Percentiles rank a stretch among this genome's conserved stretches.
Evolutionary conservation across 1,140 invertebrate genomes (phyloP).

Genomic region (Nylanderia fulva): DNA sequence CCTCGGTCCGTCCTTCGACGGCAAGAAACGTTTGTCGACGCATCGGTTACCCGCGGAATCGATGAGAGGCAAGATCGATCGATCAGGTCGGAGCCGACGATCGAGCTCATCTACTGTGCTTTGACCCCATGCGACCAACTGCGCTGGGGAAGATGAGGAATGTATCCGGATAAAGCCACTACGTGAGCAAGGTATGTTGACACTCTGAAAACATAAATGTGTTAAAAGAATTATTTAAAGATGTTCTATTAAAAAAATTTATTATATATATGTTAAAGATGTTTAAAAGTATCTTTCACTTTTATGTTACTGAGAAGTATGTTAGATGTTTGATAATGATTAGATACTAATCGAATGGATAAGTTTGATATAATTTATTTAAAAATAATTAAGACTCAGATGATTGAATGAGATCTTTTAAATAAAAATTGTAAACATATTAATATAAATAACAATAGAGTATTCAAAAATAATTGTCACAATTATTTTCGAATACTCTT

Average conservation of each 20-base stretch:
- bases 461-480: no score
- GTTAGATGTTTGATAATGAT: background rate
- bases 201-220: background rate
- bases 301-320: no score
- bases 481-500: background rate
- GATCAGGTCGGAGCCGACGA: background rate
- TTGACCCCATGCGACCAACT: background rate
- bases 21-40: slow-evolving; percentile 31
- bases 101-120: background rate
- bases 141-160: slow-evolving; percentile 29
- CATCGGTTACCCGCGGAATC: slow-evolving; percentile 28
- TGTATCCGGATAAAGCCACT: slow-evolving; percentile 13
- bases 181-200: slow-evolving; percentile 13
- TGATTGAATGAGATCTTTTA: background rate
- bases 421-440: background rate
- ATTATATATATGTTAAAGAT: background rate
- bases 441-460: background rate
- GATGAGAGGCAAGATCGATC: slow-evolving; percentile 45
- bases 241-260: background rate
- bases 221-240: background rate
- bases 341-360: background rate
- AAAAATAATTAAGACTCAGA: background rate
- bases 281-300: background rate
- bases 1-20: slow-evolving; percentile 41
- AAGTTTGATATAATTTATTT: background rate